Base-by-base conservation (phyloP, 2,888 invertebrate species). In the Caenorhabditis sulstoni region DNA sequence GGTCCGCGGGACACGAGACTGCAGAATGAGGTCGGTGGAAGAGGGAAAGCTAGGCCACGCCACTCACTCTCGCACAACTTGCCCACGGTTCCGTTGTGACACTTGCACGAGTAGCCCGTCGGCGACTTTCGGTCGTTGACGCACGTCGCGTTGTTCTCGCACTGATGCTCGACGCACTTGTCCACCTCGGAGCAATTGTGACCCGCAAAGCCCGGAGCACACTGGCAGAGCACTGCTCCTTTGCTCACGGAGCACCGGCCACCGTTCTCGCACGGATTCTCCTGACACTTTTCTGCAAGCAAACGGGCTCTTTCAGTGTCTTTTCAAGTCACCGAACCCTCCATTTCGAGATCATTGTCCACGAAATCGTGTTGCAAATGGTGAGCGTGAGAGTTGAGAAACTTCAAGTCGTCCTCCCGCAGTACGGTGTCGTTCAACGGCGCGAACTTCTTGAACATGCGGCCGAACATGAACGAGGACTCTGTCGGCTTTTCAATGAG, bases 281-380 rank as follows among this genome's bases (percentile, higher is more conserved):
- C 64, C 11, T 59, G 71, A 41, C 82, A 82, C 22, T 78, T 71
- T 58, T 82, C 81, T 82, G 53, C 37, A 76, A 62, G 14, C 8
- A 4, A 39, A 41, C 16, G 8, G 11, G 12, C n/a, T n/a, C n/a
- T n/a, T 44, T 23, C 11, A 39, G 9, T n/a, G 18, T 16, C 29
- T 49, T 16, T n/a, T n/a, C n/a, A n/a, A n/a, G n/a, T n/a, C n/a
- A n/a, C n/a, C n/a, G n/a, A n/a, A 62, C 73, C 73, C 50, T 79
- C 79, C 47, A 64, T 70, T 53, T 83, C 83, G 16, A 77, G 49
- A 57, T 79, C 80, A 71, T 81, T 68, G n/a, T 66, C 65, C 45
- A 83, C 79, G 58, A 81, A 83, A 59, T 83, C 83, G 12, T 80
- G 81, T 22, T 83, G 83, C 2, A 81, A 39, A 37, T 79, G 81